These are phyloP conservation scores for Alentia gelatinosa DNA, from an alignment of 2,888 invertebrate species.

Conservation along the genomic window DNA sequence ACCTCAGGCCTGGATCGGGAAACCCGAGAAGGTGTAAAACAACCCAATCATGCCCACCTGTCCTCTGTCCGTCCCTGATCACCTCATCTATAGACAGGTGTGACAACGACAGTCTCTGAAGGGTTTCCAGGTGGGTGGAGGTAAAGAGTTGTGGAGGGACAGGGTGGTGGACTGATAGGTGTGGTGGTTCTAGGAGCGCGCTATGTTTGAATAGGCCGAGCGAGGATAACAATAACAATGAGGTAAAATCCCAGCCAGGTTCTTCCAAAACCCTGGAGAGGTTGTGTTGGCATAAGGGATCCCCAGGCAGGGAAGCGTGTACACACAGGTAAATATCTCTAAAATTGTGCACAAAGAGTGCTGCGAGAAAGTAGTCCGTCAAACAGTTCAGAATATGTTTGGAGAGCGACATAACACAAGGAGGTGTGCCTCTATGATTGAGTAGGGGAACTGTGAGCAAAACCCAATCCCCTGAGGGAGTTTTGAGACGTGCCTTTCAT, in stretches of 20 bases:
- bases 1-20: background rate
- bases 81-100: background rate
- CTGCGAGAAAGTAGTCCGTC: no score
- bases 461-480: no score
- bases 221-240: background rate
- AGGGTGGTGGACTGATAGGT: background rate
- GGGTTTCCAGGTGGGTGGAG: background rate
- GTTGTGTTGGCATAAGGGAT: background rate
- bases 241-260: background rate
- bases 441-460: no score
- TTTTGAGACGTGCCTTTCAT: no score
- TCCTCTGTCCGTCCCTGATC: background rate
- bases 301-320: background rate
- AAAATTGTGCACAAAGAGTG: no score
- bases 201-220: background rate
- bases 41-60: background rate
- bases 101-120: background rate
- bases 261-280: constrained; percentile 1
- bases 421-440: no score
- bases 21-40: background rate
- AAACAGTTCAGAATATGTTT: no score
- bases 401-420: no score
- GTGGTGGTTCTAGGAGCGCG: background rate
- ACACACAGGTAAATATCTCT: no score
- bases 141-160: no score